phyloP scores from a whole-genome alignment of 1,140 invertebrate species.

The Ceratina australensis region DNA sequence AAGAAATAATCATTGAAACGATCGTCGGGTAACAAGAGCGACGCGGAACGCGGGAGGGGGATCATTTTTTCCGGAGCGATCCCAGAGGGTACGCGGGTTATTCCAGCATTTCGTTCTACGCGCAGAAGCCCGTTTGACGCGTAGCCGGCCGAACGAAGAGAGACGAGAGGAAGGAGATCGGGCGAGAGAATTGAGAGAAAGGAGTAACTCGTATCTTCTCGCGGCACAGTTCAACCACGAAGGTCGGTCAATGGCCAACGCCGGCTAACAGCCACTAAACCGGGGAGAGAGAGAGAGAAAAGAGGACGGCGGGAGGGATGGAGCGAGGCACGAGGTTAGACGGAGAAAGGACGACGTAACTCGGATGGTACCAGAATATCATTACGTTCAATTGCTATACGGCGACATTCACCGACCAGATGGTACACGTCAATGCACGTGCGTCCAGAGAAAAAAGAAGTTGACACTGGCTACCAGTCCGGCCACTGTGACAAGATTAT shows the following conservation, averaged over 20 bases:
- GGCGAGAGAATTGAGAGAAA: conserved; percentile 15
- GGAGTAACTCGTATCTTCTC: conserved; percentile 41
- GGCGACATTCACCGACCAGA: conserved; percentile 51
- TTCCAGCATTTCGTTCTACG: background rate
- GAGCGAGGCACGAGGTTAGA: background rate
- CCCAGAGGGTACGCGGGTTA: conserved; percentile 2
- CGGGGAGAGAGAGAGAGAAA: conserved; percentile 7
- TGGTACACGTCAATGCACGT: conserved; percentile 56
- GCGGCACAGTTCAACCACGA: conserved; percentile 63
- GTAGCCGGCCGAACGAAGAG: background rate
- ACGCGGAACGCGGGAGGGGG: background rate
- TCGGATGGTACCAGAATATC: conserved; percentile 60
- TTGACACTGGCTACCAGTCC: conserved; percentile 40
- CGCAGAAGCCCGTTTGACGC: conserved; percentile 1
- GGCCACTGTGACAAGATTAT: conserved; percentile 51
- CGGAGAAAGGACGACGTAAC: conserved; percentile 34
- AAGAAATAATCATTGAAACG: conserved; percentile 1
- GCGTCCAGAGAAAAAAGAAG: conserved; percentile 34
- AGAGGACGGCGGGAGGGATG: background rate
- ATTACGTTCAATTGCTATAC: conserved; percentile 59
- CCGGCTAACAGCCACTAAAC: conserved; percentile 38
- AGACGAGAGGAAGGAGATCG: background rate
- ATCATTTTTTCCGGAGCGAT: background rate
- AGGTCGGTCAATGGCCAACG: conserved; percentile 68
- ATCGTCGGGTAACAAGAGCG: background rate